These are phyloP conservation scores for Patella caerulea DNA, from an alignment of 2,888 invertebrate genomes.

Conservation along the genomic window DNA sequence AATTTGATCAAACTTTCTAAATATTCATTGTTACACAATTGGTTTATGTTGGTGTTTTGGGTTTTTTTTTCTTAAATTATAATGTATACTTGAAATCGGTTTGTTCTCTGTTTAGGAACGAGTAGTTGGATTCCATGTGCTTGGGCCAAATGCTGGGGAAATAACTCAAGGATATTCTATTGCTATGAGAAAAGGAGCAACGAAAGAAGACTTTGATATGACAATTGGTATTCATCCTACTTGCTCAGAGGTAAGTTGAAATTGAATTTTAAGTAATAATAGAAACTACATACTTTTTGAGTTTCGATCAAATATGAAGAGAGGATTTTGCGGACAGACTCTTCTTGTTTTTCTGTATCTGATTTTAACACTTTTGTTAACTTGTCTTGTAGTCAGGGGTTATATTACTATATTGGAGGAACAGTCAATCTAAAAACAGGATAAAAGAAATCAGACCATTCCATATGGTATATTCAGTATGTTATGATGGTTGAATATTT, in stretches of 20 bases:
- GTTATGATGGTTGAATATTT: conserved; percentile 15
- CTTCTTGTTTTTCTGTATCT: neutral
- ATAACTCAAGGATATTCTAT: conserved; percentile 78
- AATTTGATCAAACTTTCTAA: too few relatives aligned
- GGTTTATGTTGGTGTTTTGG: too few relatives aligned
- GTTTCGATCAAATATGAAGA: neutral
- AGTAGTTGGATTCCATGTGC: conserved; percentile 75
- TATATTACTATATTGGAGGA: too few relatives aligned
- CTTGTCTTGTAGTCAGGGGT: too few relatives aligned
- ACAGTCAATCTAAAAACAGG: too few relatives aligned
- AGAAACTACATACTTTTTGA: neutral
- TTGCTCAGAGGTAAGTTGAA: conserved; percentile 73
- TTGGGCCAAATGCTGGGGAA: conserved; percentile 78
- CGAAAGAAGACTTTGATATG: conserved; percentile 75
- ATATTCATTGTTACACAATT: too few relatives aligned
- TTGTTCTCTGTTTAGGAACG: conserved; percentile 45
- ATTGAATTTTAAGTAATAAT: too few relatives aligned
- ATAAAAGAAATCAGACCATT: too few relatives aligned
- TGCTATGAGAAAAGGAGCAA: conserved; percentile 74
- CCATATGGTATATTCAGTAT: neutral
- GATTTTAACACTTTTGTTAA: too few relatives aligned
- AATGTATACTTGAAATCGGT: too few relatives aligned
- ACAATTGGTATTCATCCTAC: conserved; percentile 79
- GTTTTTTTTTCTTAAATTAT: too few relatives aligned
- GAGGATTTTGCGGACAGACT: neutral